Base-by-base conservation (phyloP, 2,888 invertebrate genomes). In the Eumacrocentrus americanus region DNA sequence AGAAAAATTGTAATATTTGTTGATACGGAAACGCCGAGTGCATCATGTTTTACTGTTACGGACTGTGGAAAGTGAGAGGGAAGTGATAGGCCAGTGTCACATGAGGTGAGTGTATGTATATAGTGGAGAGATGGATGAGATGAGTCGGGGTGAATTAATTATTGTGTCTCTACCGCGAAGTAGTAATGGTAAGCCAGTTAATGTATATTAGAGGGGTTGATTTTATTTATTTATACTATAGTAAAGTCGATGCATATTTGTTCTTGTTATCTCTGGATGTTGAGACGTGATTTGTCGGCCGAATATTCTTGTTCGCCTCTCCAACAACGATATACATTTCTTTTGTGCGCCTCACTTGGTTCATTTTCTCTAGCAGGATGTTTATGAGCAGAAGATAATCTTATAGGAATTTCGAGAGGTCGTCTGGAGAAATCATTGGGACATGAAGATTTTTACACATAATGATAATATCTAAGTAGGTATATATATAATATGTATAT, bases 31-130 rank as follows among this genome's bases (percentile, higher is more conserved):
- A 29, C 9, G 4, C 25, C n/a, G n/a, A 62, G 47, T 54, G 61
- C 67, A 67, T 61, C 65, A 73, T 73, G 72, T 63, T 69, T 29
- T 29, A 4, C 29, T n/a, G n/a, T 52, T 65, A 65, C 62, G 67
- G 67, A 59, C 59, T 61, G 70, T 69, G 70, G 63, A 71, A 70
- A 69, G 70, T 70, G 66, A 64, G 71, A 69, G 71, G 65, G 62
- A 72, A 71, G 71, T 72, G 70, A 72, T 42, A 57, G 29, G 20
- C 51, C 2, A 37, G 51, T 51, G 20, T 18, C 51, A 51, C 51
- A 22, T 9, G 37, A 51, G 50, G 50, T 58, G 35, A 46, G 58
- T 56, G 9, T 14, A 22, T 20, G 18, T 25, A 34, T 11, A 22
- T 18, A 23, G 16, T 9, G 9, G 23, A 55, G 44, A 20, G 12